Base-by-base conservation (phyloP, 2,113 vertebrate genomes). In the Paramisgurnus dabryanus region DNA sequence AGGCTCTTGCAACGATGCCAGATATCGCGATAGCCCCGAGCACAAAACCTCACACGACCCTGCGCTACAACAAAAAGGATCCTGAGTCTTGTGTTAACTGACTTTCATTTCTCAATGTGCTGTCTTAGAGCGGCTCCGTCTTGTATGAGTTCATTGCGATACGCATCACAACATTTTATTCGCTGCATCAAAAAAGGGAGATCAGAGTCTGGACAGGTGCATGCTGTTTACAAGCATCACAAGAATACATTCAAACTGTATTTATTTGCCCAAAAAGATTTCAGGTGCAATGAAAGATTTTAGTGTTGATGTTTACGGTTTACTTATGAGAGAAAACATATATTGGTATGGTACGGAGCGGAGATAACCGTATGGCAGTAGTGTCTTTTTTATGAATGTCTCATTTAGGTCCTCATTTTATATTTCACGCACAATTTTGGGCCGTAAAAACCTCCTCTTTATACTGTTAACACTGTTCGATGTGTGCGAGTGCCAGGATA, bases 251-350 rank as follows among this genome's bases (percentile, higher is more conserved):
- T 57, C 73, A 65, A 78, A 67, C 82, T 64, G 57, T 81, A 82
- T 82, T 70, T 76, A 82, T 84, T 22, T 84, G 49, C 67, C 63
- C 55, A 49, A 39, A 49, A 79, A 64, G 77, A 75, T 58, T 84
- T 83, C 82, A 86, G 86, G 82, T 85, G 68, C 74, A 76, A 72
- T 78, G 81, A 61, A 69, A 17, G 27, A 66, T 67, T 72, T 53
- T 67, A 66, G 45, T 60, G 50, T 81, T 66, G 53, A 55, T 78
- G 68, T 64, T 41, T 53, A 71, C 27, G 58, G 3, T 68, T 78
- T 57, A 76, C 69, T 73, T 57, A 67, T 58, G 53, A 55, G 70
- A 81, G 34, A 71, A 79, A 80, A 53, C 49, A 55, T 57, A 27
- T 77, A 78, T 76, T 17, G 58, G 66, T 70, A 65, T 18, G 18